Evolutionary conservation across 2,797 vertebrate genomes (phyloP), one percentile per base, ranked within the genome.

Genomic region (Bovichtus variegatus): DNA sequence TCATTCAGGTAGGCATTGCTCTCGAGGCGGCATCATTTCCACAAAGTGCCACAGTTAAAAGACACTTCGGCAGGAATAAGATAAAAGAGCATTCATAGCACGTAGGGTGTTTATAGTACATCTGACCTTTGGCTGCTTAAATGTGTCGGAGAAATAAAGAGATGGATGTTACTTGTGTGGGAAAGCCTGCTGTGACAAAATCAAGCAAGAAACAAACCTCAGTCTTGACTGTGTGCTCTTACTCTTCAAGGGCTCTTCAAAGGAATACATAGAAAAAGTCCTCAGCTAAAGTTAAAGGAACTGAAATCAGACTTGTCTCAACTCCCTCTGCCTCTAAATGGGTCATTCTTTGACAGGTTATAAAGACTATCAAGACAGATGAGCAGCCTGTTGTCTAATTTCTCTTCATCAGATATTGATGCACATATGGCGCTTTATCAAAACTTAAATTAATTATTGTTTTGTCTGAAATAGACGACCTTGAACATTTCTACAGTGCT

Each of bases 251-350:
- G 59, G 68, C 55, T 73, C 25, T 78, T 43, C 71, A 41, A 11
- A 0, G 19, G 46, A 77, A 71, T n/a, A 62, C 63, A 65, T 15
- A 54, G n/a, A 57, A 76, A 64, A 49, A 12, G 62, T 23, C 21
- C 13, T 63, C 25, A 16, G 46, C 18, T 74, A 5, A 57, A 57
- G 29, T 31, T 51, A 40, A 3, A 59, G 15, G 44, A 71, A 47
- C 41, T 25, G 23, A 23, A 55, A 8, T 29, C 8, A 51, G n/a
- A 54, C 16, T 40, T 16, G 3, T 49, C 36, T 72, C 23, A 25
- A 36, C 23, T 49, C n/a, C 15, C 2, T 51, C 21, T 44, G 41
- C 34, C 31, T 44, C 34, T 38, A 21, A 61, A 66, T 36, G 16
- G 8, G 19, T 34, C 10, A 43, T 68, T 31, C 31, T 27, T 64